These are phyloP conservation scores for Plusia festucae DNA, from an alignment of 2,888 invertebrate species.

Conservation along the genomic window DNA sequence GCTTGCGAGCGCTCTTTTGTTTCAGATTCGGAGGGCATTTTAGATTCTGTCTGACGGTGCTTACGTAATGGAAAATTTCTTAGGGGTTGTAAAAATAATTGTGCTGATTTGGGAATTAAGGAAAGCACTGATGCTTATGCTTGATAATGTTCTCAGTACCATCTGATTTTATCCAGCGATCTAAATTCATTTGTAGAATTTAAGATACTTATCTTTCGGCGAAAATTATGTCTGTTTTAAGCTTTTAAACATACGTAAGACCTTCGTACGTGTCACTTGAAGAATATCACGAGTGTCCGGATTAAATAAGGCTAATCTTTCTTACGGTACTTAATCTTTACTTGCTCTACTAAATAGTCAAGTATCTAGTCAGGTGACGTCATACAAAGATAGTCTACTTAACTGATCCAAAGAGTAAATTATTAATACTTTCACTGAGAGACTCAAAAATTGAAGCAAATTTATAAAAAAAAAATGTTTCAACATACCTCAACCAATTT, in stretches of 20 bases:
- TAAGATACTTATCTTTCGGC: background rate
- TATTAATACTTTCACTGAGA: slow-evolving; percentile 5
- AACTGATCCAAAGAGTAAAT: slow-evolving; percentile 3
- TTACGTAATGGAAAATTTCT: slow-evolving; percentile 58
- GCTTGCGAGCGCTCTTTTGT: slow-evolving; percentile 78
- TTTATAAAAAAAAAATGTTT: too few species aligned
- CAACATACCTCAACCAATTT: too few species aligned
- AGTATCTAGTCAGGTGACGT: slow-evolving; percentile 21
- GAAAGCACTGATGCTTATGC: slow-evolving; percentile 13
- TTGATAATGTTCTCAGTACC: slow-evolving; percentile 3
- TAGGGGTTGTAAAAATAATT: slow-evolving; percentile 50
- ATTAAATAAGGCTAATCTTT: slow-evolving; percentile 27
- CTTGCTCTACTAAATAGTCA: slow-evolving; percentile 9
- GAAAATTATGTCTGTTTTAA: background rate
- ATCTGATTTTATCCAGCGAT: background rate
- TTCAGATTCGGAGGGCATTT: slow-evolving; percentile 64
- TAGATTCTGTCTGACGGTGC: slow-evolving; percentile 56
- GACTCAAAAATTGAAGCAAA: background rate
- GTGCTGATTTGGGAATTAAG: slow-evolving; percentile 42
- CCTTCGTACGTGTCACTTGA: background rate
- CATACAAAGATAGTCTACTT: slow-evolving; percentile 5
- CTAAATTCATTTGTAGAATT: background rate
- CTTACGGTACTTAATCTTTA: slow-evolving; percentile 29
- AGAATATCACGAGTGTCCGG: slow-evolving; percentile 23
- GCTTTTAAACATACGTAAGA: background rate